Evolutionary conservation across 2,797 vertebrate genomes (phyloP).

Genomic region (Acrossocheilus fasciatus): DNA sequence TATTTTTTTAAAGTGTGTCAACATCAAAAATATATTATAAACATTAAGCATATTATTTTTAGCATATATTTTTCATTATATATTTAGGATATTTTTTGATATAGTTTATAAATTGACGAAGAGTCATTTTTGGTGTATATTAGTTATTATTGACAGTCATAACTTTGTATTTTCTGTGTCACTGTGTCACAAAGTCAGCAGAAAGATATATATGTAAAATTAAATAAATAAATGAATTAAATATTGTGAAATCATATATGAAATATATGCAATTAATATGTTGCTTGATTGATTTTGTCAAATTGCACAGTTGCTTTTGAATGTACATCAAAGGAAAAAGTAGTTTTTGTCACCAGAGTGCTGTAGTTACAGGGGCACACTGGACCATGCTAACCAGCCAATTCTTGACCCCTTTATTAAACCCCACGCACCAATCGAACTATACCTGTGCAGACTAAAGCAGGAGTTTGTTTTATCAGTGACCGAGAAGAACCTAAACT

Average conservation of each 20-base stretch:
- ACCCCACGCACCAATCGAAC: neutral
- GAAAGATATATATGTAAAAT: neutral
- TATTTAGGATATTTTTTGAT: neutral
- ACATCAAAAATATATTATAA: neutral
- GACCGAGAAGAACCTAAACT: constrained; percentile 28
- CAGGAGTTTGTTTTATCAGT: constrained; percentile 47
- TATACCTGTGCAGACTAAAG: neutral
- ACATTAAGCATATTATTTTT: neutral
- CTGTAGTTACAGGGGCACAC: neutral
- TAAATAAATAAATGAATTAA: neutral
- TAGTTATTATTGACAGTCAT: neutral
- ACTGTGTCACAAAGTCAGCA: neutral
- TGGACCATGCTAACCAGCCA: neutral
- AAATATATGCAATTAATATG: neutral
- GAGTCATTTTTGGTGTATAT: neutral
- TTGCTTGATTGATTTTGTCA: neutral
- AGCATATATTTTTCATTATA: neutral
- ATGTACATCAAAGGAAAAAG: neutral
- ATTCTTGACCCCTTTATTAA: constrained; percentile 15
- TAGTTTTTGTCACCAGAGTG: neutral
- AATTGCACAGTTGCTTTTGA: neutral
- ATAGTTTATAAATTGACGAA: neutral
- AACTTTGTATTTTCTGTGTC: neutral
- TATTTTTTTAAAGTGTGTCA: neutral
- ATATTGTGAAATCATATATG: neutral